A percentile compares a stretch with the other conserved stretches of the same genome.
phyloP scores from a whole-genome alignment of 2,797 vertebrate species.

The Staurois parvus region DNA sequence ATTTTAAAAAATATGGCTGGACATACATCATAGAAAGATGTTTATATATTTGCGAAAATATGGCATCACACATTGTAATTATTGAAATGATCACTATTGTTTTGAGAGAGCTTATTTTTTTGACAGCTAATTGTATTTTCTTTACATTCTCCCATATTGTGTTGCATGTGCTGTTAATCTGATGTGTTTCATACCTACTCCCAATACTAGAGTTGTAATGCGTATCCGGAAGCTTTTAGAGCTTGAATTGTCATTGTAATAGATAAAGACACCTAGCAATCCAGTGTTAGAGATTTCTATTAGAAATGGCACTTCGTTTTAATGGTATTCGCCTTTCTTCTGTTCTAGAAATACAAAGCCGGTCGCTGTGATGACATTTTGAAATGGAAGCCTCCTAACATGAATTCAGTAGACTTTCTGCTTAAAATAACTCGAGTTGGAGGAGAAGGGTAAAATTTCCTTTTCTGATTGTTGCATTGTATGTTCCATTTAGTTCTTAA shows the following conservation, averaged over 20 bases:
- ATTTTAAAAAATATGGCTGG: not conserved
- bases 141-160: not conserved
- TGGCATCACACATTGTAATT: no score
- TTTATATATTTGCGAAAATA: no score
- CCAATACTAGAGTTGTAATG: not conserved
- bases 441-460: conserved; percentile 92
- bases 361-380: conserved; percentile 97
- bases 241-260: not conserved
- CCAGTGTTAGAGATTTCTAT: not conserved
- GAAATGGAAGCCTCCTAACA: conserved; percentile 98
- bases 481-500: not conserved
- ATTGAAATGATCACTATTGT: no score
- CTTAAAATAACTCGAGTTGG: conserved; percentile 97
- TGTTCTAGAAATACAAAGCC: conserved; percentile 90
- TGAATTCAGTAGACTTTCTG: conserved; percentile 98
- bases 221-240: not conserved
- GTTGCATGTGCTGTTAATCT: not conserved
- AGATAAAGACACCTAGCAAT: not conserved
- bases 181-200: not conserved
- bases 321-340: not conserved
- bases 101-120: not conserved
- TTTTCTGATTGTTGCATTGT: not conserved
- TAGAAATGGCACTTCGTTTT: not conserved
- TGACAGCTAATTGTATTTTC: not conserved
- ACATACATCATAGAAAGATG: not conserved